phyloP scores from a whole-genome alignment of 1,140 invertebrate species.

The Thaumatotibia leucotreta region DNA sequence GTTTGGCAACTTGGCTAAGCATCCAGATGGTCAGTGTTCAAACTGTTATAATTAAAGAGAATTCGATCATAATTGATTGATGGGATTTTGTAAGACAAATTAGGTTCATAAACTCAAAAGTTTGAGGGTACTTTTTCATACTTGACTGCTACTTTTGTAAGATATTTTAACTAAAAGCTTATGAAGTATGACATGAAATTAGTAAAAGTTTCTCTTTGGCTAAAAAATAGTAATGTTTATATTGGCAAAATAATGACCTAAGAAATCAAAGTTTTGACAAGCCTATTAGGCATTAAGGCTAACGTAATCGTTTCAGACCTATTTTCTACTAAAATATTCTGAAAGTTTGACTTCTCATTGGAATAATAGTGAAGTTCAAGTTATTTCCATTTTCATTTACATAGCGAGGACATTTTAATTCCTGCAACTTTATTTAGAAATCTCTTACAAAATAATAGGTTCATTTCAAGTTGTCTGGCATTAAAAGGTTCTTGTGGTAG shows the following conservation, averaged over 20 bases:
- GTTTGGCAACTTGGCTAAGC: too few species aligned
- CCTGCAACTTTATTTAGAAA: conserved; percentile 7
- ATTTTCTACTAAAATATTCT: conserved; percentile 2
- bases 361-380: conserved; percentile 1
- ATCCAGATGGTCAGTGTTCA: too few species aligned
- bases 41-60: neutral
- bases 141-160: neutral
- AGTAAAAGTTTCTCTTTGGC: neutral
- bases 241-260: neutral
- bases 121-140: neutral
- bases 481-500: neutral
- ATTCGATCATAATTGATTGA: neutral
- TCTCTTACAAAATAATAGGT: neutral
- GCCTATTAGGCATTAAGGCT: neutral
- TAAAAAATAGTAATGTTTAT: neutral
- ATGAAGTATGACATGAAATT: conserved; percentile 4
- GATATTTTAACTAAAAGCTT: neutral
- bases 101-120: neutral
- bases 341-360: conserved; percentile 6
- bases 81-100: neutral
- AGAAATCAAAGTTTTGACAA: neutral
- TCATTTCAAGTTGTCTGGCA: neutral
- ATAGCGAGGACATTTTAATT: conserved; percentile 2
- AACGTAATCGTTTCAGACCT: neutral
- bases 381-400: conserved; percentile 6